These are phyloP conservation scores for Hydrolagus colliei DNA, from an alignment of 2,797 vertebrate genomes.

Conservation along the genomic window DNA sequence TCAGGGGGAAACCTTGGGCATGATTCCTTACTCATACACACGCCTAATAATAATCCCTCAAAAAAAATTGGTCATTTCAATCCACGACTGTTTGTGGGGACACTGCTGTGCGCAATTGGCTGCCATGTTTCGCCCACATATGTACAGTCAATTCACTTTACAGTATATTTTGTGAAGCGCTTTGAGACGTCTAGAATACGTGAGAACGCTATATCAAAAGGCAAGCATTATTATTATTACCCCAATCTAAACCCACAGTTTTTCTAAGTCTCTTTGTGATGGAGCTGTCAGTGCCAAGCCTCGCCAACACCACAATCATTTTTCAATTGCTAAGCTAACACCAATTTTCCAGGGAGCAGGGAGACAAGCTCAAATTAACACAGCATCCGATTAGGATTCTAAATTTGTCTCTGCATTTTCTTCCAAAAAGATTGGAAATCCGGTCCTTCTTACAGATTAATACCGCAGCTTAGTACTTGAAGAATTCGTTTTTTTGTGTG, in stretches of 20 bases:
- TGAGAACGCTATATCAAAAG: no score
- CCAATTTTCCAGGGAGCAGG: neutral
- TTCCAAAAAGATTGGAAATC: constrained; percentile 3
- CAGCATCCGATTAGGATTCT: constrained; percentile 7
- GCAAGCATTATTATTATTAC: no score
- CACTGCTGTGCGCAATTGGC: no score
- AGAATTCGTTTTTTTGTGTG: neutral
- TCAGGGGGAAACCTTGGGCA: no score
- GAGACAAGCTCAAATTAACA: neutral
- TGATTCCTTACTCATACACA: no score
- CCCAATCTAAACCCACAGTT: neutral
- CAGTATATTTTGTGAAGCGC: no score
- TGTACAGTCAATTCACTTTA: no score
- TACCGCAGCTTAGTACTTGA: neutral
- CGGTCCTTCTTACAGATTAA: neutral
- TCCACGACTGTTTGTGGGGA: no score
- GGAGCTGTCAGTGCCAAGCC: neutral
- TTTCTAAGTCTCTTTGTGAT: neutral
- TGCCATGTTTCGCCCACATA: no score
- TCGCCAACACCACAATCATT: neutral
- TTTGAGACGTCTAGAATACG: no score
- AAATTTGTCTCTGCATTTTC: constrained; percentile 17
- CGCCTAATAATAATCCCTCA: no score
- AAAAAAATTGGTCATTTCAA: no score
- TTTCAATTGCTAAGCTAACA: neutral